Base-by-base conservation (phyloP, 1,140 invertebrate genomes). In the Ridgeia piscesae region DNA sequence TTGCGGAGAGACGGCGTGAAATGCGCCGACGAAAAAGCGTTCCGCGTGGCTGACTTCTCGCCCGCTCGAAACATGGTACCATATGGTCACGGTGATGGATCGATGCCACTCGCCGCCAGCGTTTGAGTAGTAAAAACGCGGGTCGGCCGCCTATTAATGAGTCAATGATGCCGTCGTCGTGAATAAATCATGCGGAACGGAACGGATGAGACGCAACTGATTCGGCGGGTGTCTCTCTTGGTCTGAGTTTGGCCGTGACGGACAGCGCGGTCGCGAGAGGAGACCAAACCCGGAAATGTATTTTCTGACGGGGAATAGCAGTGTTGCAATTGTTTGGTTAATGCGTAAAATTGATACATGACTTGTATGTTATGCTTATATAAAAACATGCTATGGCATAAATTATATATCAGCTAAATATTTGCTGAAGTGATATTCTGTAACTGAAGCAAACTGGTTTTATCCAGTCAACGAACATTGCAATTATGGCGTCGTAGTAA, bases 91-190 rank as follows among this genome's bases (percentile, higher is more conserved):
- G 58, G 58, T 77, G 58, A 77, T 77, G 58, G 27, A 77, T 77
- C 58, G 58, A 77, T 77, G 17, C 11, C 11, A 21, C 17, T 21
- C 58, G 58, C 58, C 58, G 58, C 58, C 0, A 31, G 58, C 58
- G 58, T 77, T 77, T 77, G 58, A 77, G 58, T 77, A 77, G 58
- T 77, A 77, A 77, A 77, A 77, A 77, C 58, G 58, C 58, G 58
- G 58, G 58, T 77, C 17, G 58, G 17, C 14, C 58, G 27, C 17
- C 58, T 77, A 77, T 77, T 77, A 77, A 77, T 77, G 58, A 77
- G 58, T 77, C 58, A 77, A 77, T 77, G 58, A 77, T 77, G 58
- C 58, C 58, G 58, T 77, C 58, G 58, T 77, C 58, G 27, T 77
- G 11, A 77, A 77, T 77, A 77, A 77, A 77, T 77, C 58, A 77